Percentiles rank a stretch among this genome's conserved stretches.
Evolutionary conservation across 1,140 invertebrate genomes (phyloP).

Genomic region (Vanessa atalanta): DNA sequence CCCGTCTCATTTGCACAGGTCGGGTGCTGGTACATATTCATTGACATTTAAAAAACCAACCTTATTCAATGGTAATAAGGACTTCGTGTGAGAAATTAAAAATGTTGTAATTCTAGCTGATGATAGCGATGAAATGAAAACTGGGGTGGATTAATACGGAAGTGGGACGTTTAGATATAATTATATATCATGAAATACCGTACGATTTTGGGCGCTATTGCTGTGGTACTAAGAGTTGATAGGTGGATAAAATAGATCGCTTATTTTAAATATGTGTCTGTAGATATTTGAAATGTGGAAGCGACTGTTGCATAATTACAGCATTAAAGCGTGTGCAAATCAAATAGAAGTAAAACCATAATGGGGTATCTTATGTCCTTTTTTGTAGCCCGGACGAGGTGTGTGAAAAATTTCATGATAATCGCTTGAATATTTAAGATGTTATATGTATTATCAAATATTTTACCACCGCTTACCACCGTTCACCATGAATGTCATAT

Average conservation of each 20-base stretch:
- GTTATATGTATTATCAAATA: too few relatives aligned
- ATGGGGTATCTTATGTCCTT: too few relatives aligned
- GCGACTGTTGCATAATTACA: too few relatives aligned
- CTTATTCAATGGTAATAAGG: neutral
- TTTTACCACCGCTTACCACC: too few relatives aligned
- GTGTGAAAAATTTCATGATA: too few relatives aligned
- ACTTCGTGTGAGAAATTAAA: constrained; percentile 4
- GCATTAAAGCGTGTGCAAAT: too few relatives aligned
- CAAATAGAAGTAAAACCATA: too few relatives aligned
- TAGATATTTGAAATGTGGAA: too few relatives aligned
- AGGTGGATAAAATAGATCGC: neutral
- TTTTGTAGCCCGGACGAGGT: too few relatives aligned
- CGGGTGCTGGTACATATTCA: constrained; percentile 10
- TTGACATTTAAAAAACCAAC: constrained; percentile 1
- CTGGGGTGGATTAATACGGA: constrained; percentile 20
- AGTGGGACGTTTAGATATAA: constrained; percentile 27
- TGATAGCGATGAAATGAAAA: constrained; percentile 17
- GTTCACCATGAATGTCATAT: too few relatives aligned
- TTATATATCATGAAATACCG: constrained; percentile 17
- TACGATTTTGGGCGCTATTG: constrained; percentile 13
- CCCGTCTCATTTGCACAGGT: constrained; percentile 20
- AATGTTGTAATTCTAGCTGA: neutral
- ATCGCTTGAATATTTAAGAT: too few relatives aligned
- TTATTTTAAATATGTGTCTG: neutral
- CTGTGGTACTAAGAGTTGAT: neutral